Conservation (phyloP, 2,797 vertebrate species). For the Phoeniculus purpureus region DNA sequence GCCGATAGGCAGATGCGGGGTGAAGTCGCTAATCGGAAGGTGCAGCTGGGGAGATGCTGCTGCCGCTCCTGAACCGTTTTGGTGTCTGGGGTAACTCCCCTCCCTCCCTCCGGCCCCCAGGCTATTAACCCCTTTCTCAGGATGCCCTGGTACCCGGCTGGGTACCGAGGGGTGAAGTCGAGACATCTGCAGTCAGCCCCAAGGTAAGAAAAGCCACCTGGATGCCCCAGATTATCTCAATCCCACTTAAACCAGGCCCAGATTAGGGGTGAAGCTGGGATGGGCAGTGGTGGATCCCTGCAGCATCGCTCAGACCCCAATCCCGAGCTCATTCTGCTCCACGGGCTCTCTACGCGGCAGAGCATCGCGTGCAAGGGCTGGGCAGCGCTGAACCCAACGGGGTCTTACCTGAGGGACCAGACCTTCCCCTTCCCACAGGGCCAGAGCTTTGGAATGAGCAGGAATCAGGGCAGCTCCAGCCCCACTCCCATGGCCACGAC, state of each 20-base stretch:
- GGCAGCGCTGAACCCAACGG: rapidly evolving
- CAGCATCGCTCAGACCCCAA: rapidly evolving
- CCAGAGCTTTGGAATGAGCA: background rate
- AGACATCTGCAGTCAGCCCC: rapidly evolving
- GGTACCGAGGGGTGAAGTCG: rapidly evolving
- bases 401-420: background rate
- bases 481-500: background rate
- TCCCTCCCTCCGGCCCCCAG: background rate
- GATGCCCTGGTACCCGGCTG: rapidly evolving
- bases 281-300: rapidly evolving
- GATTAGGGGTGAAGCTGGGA: background rate
- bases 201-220: background rate
- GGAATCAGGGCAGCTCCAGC: background rate
- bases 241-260: background rate
- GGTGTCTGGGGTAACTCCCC: background rate
- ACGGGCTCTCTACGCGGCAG: rapidly evolving
- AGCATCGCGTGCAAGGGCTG: rapidly evolving
- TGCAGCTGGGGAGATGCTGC: background rate
- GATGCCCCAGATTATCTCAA: background rate
- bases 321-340: rapidly evolving
- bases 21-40: background rate
- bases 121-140: background rate
- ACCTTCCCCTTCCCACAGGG: background rate
- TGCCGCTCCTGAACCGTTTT: background rate
- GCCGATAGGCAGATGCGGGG: background rate